Evolutionary conservation across 1,140 invertebrate species (phyloP).

Genomic region (Parasteatoda tepidariorum): DNA sequence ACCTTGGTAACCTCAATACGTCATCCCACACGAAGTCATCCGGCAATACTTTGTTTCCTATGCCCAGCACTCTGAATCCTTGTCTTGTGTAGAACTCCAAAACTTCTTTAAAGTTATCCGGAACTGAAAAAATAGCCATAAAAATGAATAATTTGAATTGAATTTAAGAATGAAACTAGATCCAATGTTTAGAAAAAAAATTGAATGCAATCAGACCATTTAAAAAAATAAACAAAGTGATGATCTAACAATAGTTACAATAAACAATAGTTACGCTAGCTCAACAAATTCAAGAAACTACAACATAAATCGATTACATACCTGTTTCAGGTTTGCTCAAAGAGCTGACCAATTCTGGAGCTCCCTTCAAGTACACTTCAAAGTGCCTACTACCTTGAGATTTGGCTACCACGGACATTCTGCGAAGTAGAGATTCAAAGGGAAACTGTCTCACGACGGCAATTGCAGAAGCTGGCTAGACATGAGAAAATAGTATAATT

Average conservation of each 20-base stretch:
- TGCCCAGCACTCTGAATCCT: constrained; percentile 89
- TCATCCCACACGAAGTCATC: constrained; percentile 34
- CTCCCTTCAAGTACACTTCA: constrained; percentile 89
- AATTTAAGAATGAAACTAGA: too few relatives aligned
- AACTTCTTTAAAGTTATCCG: constrained; percentile 76
- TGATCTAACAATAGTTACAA: background rate
- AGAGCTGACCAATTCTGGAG: constrained; percentile 87
- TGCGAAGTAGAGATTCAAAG: constrained; percentile 64
- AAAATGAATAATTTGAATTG: background rate
- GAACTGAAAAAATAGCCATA: constrained; percentile 72
- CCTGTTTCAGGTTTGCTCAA: constrained; percentile 75
- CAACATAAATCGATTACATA: background rate
- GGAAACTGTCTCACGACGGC: constrained; percentile 63
- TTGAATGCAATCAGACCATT: background rate
- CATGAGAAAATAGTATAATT: background rate
- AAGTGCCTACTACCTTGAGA: constrained; percentile 76
- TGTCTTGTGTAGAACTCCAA: constrained; percentile 83
- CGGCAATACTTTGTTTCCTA: constrained; percentile 71
- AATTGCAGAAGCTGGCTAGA: constrained; percentile 52
- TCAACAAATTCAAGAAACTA: background rate
- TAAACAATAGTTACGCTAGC: too few relatives aligned
- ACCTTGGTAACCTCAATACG: constrained; percentile 54
- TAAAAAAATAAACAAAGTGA: background rate
- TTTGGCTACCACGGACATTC: constrained; percentile 88
- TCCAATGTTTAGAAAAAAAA: too few relatives aligned